A percentile compares a stretch with the other conserved stretches of the same genome.
Conservation (phyloP, 2,888 invertebrate genomes). For the Arrhopalites spinosus region DNA sequence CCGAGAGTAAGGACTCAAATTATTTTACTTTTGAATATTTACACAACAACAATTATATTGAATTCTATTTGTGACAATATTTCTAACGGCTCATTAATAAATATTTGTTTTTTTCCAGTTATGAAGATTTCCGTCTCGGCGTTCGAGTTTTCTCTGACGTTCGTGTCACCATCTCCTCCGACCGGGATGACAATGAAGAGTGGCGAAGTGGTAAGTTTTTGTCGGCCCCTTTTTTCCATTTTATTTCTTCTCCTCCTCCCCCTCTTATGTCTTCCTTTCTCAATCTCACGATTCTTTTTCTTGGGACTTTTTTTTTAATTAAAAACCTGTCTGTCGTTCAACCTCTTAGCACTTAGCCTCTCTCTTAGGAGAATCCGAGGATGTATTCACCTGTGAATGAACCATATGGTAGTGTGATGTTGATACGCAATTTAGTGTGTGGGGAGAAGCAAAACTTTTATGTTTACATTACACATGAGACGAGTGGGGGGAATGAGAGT, state of each 20-base stretch:
- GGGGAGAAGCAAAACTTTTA: background rate
- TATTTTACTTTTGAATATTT: no score
- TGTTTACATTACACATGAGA: constrained; percentile 26
- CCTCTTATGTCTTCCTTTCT: background rate
- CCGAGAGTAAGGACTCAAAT: no score
- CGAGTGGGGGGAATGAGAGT: background rate
- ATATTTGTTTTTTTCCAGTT: no score
- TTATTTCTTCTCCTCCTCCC: background rate
- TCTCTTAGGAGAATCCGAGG: background rate
- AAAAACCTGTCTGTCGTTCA: constrained; percentile 9
- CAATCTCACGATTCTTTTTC: background rate
- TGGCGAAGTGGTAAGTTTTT: constrained; percentile 57
- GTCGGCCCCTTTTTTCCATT: background rate
- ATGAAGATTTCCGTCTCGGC: constrained; percentile 83
- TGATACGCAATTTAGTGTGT: background rate
- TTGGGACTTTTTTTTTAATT: constrained; percentile 4
- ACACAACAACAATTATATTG: no score
- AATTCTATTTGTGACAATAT: no score
- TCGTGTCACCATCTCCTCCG: constrained; percentile 67
- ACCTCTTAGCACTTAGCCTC: background rate
- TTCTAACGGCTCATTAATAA: no score
- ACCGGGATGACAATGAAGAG: constrained; percentile 57
- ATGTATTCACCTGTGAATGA: background rate
- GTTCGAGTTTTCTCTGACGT: constrained; percentile 87
- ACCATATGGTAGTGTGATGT: background rate